phyloP scores from a whole-genome alignment of 2,113 vertebrate species.

The Esox niger region DNA sequence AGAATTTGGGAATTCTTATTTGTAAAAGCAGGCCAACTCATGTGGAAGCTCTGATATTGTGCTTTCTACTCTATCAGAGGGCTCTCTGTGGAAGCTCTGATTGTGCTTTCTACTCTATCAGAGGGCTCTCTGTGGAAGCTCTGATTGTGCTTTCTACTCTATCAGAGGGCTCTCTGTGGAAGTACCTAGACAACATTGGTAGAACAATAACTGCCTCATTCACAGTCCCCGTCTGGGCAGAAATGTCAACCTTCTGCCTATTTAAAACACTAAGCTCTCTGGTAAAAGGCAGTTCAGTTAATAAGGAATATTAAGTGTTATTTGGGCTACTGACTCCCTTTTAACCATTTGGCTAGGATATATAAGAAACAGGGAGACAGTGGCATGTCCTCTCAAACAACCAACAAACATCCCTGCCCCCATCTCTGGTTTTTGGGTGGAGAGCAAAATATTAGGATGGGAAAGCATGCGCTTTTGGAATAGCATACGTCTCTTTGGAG shows the following conservation, averaged over 20 bases:
- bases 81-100: conserved; percentile 40
- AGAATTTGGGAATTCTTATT: conserved; percentile 57
- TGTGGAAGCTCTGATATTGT: conserved; percentile 37
- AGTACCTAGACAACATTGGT: conserved; percentile 44
- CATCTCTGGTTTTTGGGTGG: conserved; percentile 24
- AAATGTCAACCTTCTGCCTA: too few relatives aligned
- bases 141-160: conserved; percentile 15
- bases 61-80: conserved; percentile 13
- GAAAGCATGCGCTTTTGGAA: conserved; percentile 14
- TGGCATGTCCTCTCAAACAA: too few relatives aligned
- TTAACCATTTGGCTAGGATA: conserved; percentile 15
- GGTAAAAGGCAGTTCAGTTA: too few relatives aligned
- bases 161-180: conserved; percentile 35
- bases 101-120: conserved; percentile 9
- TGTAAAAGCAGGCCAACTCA: conserved; percentile 51
- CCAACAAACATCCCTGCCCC: conserved; percentile 22
- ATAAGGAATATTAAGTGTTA: too few relatives aligned
- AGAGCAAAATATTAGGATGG: conserved; percentile 35
- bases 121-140: conserved; percentile 41
- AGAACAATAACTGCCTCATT: conserved; percentile 41
- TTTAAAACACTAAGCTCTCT: too few relatives aligned
- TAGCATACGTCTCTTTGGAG: not conserved
- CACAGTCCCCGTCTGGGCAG: not conserved
- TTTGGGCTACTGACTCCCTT: not conserved
- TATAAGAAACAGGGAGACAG: too few relatives aligned